Conservation (phyloP, 2,888 invertebrate genomes). For the Ommatoiulus sabulosus region DNA sequence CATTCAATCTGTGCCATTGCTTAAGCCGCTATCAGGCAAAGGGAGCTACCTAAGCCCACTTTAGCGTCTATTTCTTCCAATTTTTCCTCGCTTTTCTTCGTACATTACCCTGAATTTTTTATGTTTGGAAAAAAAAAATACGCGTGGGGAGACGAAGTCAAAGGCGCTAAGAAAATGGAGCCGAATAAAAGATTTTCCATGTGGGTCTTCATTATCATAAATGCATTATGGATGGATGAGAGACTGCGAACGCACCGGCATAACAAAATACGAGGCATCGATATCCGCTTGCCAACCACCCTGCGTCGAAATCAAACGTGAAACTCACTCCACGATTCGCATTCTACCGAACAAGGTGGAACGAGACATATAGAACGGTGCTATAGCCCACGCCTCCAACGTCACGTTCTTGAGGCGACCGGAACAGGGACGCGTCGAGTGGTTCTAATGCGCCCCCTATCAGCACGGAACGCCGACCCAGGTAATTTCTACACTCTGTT, state of each 20-base stretch:
- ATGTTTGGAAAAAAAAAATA: conserved; percentile 20
- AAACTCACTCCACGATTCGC: background rate
- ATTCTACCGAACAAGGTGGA: background rate
- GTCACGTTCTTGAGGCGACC: background rate
- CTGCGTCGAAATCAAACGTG: conserved; percentile 24
- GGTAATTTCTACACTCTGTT: no score
- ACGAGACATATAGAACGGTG: no score
- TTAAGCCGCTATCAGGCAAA: conserved; percentile 52
- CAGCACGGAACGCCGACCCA: no score
- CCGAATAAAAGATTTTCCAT: conserved; percentile 35
- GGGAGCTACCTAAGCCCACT: conserved; percentile 48
- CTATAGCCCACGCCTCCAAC: background rate
- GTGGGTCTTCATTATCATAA: conserved; percentile 50
- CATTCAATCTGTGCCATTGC: conserved; percentile 52
- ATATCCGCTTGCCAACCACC: conserved; percentile 4
- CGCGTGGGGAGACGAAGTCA: conserved; percentile 17
- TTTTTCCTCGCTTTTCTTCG: conserved; percentile 37
- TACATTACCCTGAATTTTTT: conserved; percentile 53
- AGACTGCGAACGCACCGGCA: conserved; percentile 45
- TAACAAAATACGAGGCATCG: conserved; percentile 42
- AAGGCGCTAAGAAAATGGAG: conserved; percentile 52
- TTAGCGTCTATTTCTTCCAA: conserved; percentile 36
- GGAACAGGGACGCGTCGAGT: background rate
- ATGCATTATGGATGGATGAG: conserved; percentile 51
- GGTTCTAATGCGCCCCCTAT: no score